phyloP scores from a whole-genome alignment of 2,113 vertebrate genomes.

The Suncus etruscus region DNA sequence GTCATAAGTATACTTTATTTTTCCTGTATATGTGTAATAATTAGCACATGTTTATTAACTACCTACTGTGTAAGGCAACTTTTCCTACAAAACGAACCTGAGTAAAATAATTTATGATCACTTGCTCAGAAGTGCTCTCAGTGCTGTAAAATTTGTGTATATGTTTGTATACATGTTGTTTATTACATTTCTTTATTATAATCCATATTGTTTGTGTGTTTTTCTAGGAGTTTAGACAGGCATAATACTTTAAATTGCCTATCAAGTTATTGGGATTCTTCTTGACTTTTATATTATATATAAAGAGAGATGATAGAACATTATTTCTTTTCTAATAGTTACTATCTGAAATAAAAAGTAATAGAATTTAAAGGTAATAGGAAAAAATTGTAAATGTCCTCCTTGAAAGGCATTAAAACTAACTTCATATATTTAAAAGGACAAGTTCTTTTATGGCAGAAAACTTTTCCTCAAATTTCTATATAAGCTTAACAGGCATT shows the following conservation, averaged over 20 bases:
- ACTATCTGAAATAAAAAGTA: not conserved
- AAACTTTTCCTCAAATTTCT: not conserved
- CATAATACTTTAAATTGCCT: slow-evolving; percentile 29
- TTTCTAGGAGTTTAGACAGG: not conserved
- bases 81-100: slow-evolving; percentile 49
- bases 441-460: not conserved
- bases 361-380: slow-evolving; percentile 21
- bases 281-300: slow-evolving; percentile 5
- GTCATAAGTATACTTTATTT: slow-evolving; percentile 48
- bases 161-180: not conserved
- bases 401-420: slow-evolving; percentile 14
- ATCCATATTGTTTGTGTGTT: not conserved
- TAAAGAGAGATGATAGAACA: slow-evolving; percentile 8
- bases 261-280: not conserved
- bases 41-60: slow-evolving; percentile 38
- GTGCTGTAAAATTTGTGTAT: not conserved
- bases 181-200: slow-evolving; percentile 32
- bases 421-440: slow-evolving; percentile 37
- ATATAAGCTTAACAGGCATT: slow-evolving; percentile 35
- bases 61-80: slow-evolving; percentile 42
- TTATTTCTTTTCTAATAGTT: not conserved
- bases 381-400: slow-evolving; percentile 17
- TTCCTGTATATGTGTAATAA: slow-evolving; percentile 57
- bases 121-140: slow-evolving; percentile 10
- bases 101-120: slow-evolving; percentile 54